phyloP scores from a whole-genome alignment of 2,113 vertebrate genomes.

The Xiphophorus maculatus region DNA sequence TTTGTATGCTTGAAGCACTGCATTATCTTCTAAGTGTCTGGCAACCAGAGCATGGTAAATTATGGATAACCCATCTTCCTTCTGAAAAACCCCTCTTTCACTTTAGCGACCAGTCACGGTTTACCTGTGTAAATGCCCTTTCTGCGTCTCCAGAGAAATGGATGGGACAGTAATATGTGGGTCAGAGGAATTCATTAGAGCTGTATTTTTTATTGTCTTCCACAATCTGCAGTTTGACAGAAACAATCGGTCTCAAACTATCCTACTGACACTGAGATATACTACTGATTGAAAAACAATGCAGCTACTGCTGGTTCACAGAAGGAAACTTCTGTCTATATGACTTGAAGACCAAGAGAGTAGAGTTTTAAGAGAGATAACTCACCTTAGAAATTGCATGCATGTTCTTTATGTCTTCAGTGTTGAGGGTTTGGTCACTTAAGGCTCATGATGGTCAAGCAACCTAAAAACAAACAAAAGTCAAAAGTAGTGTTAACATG shows the following conservation, averaged over 20 bases:
- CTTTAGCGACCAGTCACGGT: slow-evolving; percentile 74
- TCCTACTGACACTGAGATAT: slow-evolving; percentile 50
- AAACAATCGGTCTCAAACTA: slow-evolving; percentile 67
- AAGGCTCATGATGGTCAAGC: slow-evolving; percentile 31
- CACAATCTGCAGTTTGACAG: slow-evolving; percentile 68
- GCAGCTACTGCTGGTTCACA: slow-evolving; percentile 40
- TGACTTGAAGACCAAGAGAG: slow-evolving; percentile 56
- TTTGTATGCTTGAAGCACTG: slow-evolving; percentile 80
- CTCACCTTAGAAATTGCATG: slow-evolving; percentile 66
- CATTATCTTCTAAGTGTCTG: slow-evolving; percentile 79
- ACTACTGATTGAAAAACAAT: slow-evolving; percentile 18
- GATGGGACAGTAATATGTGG: slow-evolving; percentile 70
- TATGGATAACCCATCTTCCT: slow-evolving; percentile 73
- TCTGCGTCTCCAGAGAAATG: slow-evolving; percentile 72
- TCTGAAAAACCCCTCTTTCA: slow-evolving; percentile 63
- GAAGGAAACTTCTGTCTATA: slow-evolving; percentile 28
- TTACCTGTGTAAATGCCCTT: slow-evolving; percentile 79
- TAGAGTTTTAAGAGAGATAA: slow-evolving; percentile 40
- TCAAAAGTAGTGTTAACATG: slow-evolving; percentile 27
- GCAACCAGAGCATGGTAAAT: slow-evolving; percentile 75
- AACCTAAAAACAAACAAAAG: slow-evolving; percentile 51
- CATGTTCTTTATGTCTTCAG: slow-evolving; percentile 45
- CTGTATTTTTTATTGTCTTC: slow-evolving; percentile 65
- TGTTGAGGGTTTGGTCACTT: slow-evolving; percentile 29
- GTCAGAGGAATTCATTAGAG: slow-evolving; percentile 76